Percentiles rank a stretch among this genome's conserved stretches.
phyloP scores from a whole-genome alignment of 2,113 vertebrate genomes.

The rat (Rattus norvegicus) region DNA sequence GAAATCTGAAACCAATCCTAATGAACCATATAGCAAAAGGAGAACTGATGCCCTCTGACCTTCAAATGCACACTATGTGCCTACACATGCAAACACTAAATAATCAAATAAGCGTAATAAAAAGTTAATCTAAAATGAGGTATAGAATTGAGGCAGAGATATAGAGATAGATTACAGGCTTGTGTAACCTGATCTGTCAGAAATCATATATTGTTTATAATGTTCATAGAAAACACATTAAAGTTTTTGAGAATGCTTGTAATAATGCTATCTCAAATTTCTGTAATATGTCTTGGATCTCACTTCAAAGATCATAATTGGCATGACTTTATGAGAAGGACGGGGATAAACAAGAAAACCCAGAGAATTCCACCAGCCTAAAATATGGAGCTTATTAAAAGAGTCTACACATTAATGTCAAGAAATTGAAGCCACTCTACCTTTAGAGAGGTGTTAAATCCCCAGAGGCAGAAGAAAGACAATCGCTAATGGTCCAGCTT shows the following conservation, averaged over 20 bases:
- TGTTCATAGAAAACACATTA: conserved; percentile 6
- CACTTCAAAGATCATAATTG: background rate
- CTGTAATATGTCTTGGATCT: background rate
- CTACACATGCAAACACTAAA: background rate
- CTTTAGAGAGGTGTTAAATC: background rate
- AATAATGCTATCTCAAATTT: conserved; percentile 28
- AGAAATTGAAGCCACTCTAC: background rate
- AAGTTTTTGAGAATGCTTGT: background rate
- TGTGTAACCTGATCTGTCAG: background rate
- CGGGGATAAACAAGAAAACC: background rate
- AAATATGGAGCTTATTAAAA: conserved; percentile 5
- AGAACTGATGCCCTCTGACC: background rate
- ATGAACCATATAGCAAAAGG: background rate
- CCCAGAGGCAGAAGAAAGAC: background rate
- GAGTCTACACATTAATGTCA: background rate
- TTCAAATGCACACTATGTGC: background rate
- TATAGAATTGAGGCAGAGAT: background rate
- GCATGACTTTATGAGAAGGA: conserved; percentile 11
- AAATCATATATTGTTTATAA: background rate
- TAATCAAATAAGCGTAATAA: background rate
- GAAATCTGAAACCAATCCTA: too few species aligned
- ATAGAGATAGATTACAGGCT: too few species aligned
- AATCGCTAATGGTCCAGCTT: background rate
- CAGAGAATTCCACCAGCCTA: conserved; percentile 1
- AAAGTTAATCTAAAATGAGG: background rate